Conservation (phyloP, 2,888 invertebrate genomes). For the Sphaerophoria rueppellii region DNA sequence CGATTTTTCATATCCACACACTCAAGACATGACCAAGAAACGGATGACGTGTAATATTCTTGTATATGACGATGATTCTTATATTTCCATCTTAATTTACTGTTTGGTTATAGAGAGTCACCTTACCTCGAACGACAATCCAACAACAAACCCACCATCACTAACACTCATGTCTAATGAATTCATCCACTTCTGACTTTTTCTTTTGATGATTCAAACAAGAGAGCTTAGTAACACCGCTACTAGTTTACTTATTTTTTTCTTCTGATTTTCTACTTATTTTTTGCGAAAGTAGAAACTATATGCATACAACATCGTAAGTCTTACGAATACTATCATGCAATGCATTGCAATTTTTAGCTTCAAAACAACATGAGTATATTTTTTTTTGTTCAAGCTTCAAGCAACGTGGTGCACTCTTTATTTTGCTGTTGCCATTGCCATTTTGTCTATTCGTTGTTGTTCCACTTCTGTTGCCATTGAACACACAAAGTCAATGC, state of each 20-base stretch:
- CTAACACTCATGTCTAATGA: not conserved
- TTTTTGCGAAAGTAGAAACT: slow-evolving; percentile 54
- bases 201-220: slow-evolving; percentile 33
- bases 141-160: not conserved
- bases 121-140: slow-evolving; percentile 1
- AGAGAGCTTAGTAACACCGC: slow-evolving; percentile 19
- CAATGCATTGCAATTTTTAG: not conserved
- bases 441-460: slow-evolving; percentile 48
- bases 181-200: not conserved
- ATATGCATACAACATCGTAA: not conserved
- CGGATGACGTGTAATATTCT: slow-evolving; percentile 59
- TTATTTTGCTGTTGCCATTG: slow-evolving; percentile 39
- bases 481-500: slow-evolving; percentile 72
- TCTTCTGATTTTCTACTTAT: slow-evolving; percentile 1
- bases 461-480: slow-evolving; percentile 71
- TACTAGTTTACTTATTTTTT: not conserved
- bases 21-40: slow-evolving; percentile 48
- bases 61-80: slow-evolving; percentile 33
- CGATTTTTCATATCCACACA: slow-evolving; percentile 45
- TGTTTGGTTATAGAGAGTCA: slow-evolving; percentile 7
- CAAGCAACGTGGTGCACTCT: slow-evolving; percentile 26
- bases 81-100: slow-evolving; percentile 10
- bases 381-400: not conserved
- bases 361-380: slow-evolving; percentile 2
- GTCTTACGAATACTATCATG: slow-evolving; percentile 13